A percentile compares a stretch with the other conserved stretches of the same genome.
phyloP scores from a whole-genome alignment of 2,797 vertebrate species.

The Urosaurus nigricauda region DNA sequence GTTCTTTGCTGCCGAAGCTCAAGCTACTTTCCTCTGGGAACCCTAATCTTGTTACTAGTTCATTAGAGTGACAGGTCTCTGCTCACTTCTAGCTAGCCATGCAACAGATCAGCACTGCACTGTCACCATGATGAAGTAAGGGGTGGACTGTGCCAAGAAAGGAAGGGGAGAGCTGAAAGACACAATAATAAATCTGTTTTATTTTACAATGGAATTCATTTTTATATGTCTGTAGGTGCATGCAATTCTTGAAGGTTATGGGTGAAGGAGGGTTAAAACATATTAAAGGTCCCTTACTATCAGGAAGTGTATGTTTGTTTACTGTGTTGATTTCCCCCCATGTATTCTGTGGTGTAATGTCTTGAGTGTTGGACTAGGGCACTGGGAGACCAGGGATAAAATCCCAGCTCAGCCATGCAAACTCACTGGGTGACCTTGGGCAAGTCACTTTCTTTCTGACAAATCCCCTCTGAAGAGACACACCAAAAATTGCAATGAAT shows the following conservation, averaged over 20 bases:
- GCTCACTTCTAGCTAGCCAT: background rate
- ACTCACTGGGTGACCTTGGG: too few species aligned
- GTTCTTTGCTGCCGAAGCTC: background rate
- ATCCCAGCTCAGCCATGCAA: too few species aligned
- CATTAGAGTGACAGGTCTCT: background rate
- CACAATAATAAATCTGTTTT: background rate
- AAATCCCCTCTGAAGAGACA: too few species aligned
- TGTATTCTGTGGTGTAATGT: too few species aligned
- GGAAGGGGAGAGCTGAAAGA: background rate
- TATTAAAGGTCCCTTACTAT: background rate
- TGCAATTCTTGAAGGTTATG: background rate
- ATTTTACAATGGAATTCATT: constrained; percentile 3
- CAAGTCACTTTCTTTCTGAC: too few species aligned
- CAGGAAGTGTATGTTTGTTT: background rate
- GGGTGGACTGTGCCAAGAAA: background rate
- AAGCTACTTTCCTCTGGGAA: background rate
- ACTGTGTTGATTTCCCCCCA: background rate
- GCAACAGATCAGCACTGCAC: background rate
- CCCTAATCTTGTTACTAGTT: background rate
- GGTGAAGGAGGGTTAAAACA: background rate
- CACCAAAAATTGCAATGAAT: too few species aligned
- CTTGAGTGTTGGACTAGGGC: too few species aligned
- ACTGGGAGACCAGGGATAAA: too few species aligned
- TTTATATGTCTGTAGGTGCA: background rate
- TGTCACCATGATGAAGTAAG: constrained; percentile 2